These are phyloP conservation scores for Ammodytes dubius DNA, from an alignment of 2,113 vertebrate genomes.

Conservation along the genomic window DNA sequence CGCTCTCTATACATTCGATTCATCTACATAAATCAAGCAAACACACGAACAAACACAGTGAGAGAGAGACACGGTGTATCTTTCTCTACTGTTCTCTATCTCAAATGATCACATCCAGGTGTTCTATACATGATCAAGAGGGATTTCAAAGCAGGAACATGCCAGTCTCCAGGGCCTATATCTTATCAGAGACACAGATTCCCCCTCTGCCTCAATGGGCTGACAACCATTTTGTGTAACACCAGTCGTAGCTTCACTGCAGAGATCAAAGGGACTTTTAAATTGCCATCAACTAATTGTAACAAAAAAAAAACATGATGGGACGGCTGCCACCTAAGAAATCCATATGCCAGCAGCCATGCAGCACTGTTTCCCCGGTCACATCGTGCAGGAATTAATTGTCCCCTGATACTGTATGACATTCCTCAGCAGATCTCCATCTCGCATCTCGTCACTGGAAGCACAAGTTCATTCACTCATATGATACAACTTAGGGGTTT, in stretches of 20 bases:
- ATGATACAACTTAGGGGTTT: constrained; percentile 69
- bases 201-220: constrained; percentile 1
- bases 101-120: constrained; percentile 58
- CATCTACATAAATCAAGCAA: neutral
- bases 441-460: constrained; percentile 29
- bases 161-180: constrained; percentile 24
- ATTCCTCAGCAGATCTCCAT: constrained; percentile 68
- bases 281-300: constrained; percentile 42
- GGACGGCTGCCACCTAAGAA: constrained; percentile 28
- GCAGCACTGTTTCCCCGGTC: neutral
- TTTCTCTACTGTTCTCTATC: constrained; percentile 15
- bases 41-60: constrained; percentile 4
- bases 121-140: constrained; percentile 38
- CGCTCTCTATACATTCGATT: neutral
- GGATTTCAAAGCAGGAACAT: constrained; percentile 48
- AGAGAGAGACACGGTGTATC: neutral
- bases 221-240: constrained; percentile 47
- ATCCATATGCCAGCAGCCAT: constrained; percentile 26
- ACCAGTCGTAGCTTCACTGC: constrained; percentile 28
- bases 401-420: constrained; percentile 48
- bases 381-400: constrained; percentile 32
- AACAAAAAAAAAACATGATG: constrained; percentile 30
- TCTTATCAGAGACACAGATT: constrained; percentile 30
- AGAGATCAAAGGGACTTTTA: constrained; percentile 52
- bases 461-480: constrained; percentile 54